Base-by-base conservation (phyloP, 30 jellyfish, hydroid and myxozoan species). In the Cassiopea andromeda region DNA sequence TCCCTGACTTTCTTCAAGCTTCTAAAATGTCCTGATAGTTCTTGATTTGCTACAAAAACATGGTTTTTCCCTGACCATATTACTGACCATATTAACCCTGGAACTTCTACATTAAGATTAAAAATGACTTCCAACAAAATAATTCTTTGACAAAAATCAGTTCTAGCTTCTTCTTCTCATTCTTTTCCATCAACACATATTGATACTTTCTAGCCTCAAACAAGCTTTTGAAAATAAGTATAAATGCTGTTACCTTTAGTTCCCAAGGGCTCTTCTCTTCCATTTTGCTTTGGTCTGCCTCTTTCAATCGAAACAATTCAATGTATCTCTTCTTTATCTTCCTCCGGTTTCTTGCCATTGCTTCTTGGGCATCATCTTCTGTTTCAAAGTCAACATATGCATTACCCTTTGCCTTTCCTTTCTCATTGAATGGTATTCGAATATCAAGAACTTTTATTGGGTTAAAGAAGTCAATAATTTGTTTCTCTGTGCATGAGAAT, bases 381-480 rank as follows among this genome's bases (percentile, higher is more conserved):
- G 54, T 84, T 75, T 76, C 97, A 88, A 96, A 96, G 49, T 92
- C 98, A 78, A 96, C 99, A 92, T 87, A 96, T 2, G 99, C 99
- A 80, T 83, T 82, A 16, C 99, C 99, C 49, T 85, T 96, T 61
- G 93, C 94, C 81, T 87, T 92, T 17, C 91, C 88, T 69, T 96
- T 77, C 18, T 85, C 87, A 77, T 96, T 87, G 69, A 72, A 71
- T 15, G 95, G 97, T 14, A 96, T 82, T 10, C 99, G 94, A 44
- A 96, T 96, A 73, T 96, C 99, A 13, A 50, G 68, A 64, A 96
- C 88, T 70, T 64, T 77, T 19, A 96, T n/a, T 3, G 98, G 98
- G 14, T 78, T 16, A 60, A 96, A 96, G 79, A 96, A 96, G 38
- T 76, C 82, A 75, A 96, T 89, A 15, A 96, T 87, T 44, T 96